Conservation (phyloP, 2,888 invertebrate species). For the Leptinotarsa juncta region DNA sequence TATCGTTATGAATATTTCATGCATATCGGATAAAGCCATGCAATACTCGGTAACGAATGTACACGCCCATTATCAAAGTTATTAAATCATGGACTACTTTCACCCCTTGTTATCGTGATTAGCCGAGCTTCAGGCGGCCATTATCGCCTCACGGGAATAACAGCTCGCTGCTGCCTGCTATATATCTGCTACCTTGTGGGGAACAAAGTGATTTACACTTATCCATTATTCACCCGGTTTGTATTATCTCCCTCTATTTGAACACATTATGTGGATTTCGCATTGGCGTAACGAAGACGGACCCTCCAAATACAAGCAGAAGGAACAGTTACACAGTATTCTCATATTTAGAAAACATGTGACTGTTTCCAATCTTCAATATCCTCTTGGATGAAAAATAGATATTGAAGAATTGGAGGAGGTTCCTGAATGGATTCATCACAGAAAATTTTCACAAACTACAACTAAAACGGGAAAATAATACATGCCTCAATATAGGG, state of each 20-base stretch:
- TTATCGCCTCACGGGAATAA: slow-evolving; percentile 47
- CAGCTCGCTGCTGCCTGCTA: slow-evolving; percentile 27
- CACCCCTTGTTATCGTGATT: slow-evolving; percentile 52
- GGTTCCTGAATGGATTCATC: no score
- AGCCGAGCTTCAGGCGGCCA: slow-evolving; percentile 47
- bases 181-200: slow-evolving; percentile 20
- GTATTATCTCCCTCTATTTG: slow-evolving; percentile 24
- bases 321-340: no score
- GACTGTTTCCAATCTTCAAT: no score
- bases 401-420: no score
- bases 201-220: slow-evolving; percentile 26
- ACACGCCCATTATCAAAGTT: slow-evolving; percentile 47
- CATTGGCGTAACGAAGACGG: slow-evolving; percentile 14
- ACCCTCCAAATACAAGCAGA: background rate
- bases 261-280: slow-evolving; percentile 8
- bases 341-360: no score
- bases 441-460: no score
- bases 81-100: slow-evolving; percentile 53
- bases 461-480: no score
- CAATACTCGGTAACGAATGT: slow-evolving; percentile 42
- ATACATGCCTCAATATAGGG: no score
- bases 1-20: slow-evolving; percentile 41
- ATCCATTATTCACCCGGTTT: slow-evolving; percentile 28
- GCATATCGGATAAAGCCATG: slow-evolving; percentile 33
- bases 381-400: no score